A percentile compares a stretch with the other conserved stretches of the same genome.
phyloP scores from a whole-genome alignment of 2,888 invertebrate species.

The Tubulanus polymorphus region DNA sequence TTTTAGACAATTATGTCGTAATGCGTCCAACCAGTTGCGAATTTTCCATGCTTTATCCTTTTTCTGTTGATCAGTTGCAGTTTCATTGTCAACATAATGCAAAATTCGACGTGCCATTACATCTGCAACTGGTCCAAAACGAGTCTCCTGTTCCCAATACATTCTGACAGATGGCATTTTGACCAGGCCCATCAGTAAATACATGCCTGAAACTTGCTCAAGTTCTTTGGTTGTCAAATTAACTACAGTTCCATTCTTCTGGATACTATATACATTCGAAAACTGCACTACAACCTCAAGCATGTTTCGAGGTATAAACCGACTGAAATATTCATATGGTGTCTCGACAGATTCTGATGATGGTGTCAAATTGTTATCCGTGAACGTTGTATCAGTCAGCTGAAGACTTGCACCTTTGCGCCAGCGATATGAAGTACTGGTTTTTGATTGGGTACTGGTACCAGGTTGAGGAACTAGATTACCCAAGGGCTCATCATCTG shows the following conservation, averaged over 20 bases:
- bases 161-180: slow-evolving; percentile 4
- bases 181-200: slow-evolving; percentile 14
- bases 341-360: not conserved
- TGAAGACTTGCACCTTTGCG: not conserved
- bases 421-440: not conserved
- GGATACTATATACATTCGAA: not conserved
- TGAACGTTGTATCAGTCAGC: not conserved
- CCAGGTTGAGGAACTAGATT: not conserved
- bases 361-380: not conserved
- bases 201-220: slow-evolving; percentile 9
- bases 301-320: not conserved
- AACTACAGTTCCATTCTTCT: slow-evolving; percentile 7
- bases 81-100: slow-evolving; percentile 1
- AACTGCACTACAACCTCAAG: not conserved
- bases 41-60: slow-evolving; percentile 2
- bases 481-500: not conserved
- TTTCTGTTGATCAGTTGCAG: not conserved
- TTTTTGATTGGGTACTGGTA: not conserved
- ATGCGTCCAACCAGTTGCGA: not conserved
- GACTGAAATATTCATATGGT: not conserved
- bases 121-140: not conserved
- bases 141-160: not conserved
- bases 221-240: slow-evolving; percentile 10
- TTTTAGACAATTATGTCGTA: not conserved
- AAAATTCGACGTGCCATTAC: slow-evolving; percentile 1